Evolutionary conservation across 2,113 vertebrate species (phyloP).

Genomic region (Chinchilla lanigera): DNA sequence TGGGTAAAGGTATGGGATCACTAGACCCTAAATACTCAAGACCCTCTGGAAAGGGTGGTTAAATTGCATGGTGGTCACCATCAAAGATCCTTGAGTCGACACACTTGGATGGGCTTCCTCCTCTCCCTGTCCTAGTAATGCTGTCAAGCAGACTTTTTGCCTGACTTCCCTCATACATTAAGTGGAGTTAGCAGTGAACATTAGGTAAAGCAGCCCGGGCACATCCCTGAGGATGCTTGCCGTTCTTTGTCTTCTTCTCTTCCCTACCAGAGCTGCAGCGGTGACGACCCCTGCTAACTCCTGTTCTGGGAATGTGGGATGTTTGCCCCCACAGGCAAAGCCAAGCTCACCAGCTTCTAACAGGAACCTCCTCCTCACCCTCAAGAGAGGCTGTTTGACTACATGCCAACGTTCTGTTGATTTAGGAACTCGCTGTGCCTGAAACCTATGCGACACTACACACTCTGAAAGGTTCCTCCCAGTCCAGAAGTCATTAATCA

Average conservation of each 20-base stretch:
- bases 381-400: neutral
- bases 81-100: neutral
- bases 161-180: no score
- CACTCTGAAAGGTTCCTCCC: constrained; percentile 57
- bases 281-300: neutral
- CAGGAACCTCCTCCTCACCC: neutral
- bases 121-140: no score
- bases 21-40: neutral
- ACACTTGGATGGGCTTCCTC: neutral
- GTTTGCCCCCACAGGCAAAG: neutral
- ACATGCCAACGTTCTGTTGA: constrained; percentile 64
- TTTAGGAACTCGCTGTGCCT: constrained; percentile 57
- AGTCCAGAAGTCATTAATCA: constrained; percentile 65
- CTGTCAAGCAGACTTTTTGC: neutral
- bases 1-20: neutral
- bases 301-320: neutral
- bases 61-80: neutral
- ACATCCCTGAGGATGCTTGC: fast-evolving
- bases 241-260: neutral
- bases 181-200: neutral
- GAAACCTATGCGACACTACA: constrained; percentile 32
- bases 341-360: neutral
- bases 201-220: neutral
- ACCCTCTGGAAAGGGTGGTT: neutral
- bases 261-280: neutral